These are phyloP conservation scores for Oscheius sp. DNA, from an alignment of 2,888 invertebrate genomes.

Conservation along the genomic window DNA sequence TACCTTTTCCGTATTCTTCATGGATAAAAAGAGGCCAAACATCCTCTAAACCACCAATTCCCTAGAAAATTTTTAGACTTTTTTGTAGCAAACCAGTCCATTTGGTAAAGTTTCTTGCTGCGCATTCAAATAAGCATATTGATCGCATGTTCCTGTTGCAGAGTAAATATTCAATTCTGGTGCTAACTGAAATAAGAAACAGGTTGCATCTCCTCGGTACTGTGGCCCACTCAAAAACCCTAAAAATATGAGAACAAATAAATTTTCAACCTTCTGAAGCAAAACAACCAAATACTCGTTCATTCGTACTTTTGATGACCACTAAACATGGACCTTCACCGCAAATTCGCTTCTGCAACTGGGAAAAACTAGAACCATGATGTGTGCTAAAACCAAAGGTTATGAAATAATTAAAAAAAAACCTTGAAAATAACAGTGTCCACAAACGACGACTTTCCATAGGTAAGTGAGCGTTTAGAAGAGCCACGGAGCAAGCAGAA, in stretches of 20 bases:
- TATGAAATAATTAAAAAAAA: background rate
- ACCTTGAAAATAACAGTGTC: constrained; percentile 54
- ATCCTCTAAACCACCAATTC: constrained; percentile 48
- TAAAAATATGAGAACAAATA: background rate
- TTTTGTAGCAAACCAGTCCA: constrained; percentile 77
- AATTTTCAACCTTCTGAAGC: constrained; percentile 75
- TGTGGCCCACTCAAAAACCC: constrained; percentile 52
- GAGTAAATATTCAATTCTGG: constrained; percentile 83
- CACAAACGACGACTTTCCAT: constrained; percentile 51
- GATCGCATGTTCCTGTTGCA: constrained; percentile 84
- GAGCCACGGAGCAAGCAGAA: constrained; percentile 11
- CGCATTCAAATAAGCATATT: constrained; percentile 90
- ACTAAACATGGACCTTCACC: constrained; percentile 77
- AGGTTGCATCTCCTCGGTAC: constrained; percentile 75
- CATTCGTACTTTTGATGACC: constrained; percentile 79
- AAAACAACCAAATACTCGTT: constrained; percentile 89
- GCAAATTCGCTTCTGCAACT: constrained; percentile 44
- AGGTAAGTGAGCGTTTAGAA: constrained; percentile 37
- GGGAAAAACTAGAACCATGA: constrained; percentile 59
- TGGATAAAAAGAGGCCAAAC: constrained; percentile 56
- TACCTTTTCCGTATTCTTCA: constrained; percentile 51
- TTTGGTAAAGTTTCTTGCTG: constrained; percentile 93
- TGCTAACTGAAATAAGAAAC: constrained; percentile 84
- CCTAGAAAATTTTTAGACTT: constrained; percentile 36
- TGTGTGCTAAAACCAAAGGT: constrained; percentile 22